Evolutionary conservation across 1,140 invertebrate species (phyloP).

Genomic region (Matsumurasca onukii): DNA sequence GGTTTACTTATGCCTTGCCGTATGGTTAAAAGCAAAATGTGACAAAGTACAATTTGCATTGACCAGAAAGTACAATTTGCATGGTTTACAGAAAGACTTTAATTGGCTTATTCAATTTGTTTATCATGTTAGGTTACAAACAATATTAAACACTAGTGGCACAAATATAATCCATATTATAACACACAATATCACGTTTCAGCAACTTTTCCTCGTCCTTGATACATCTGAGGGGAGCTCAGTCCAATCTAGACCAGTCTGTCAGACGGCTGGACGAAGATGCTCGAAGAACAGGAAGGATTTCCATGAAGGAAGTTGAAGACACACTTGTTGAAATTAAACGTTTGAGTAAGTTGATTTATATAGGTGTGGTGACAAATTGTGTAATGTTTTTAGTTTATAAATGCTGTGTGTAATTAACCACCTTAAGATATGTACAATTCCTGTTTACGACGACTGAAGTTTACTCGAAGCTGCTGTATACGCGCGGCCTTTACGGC

Average conservation of each 20-base stretch:
- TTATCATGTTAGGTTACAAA: background rate
- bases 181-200: background rate
- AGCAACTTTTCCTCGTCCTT: constrained; percentile 34
- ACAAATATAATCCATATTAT: too few species aligned
- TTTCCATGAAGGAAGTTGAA: constrained; percentile 68
- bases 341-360: constrained; percentile 53
- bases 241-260: constrained; percentile 56
- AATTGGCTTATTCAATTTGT: too few species aligned
- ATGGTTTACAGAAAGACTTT: too few species aligned
- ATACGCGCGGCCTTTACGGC: too few species aligned
- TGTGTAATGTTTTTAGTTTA: background rate
- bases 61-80: background rate
- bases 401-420: too few species aligned
- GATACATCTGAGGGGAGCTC: constrained; percentile 50
- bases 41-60: constrained; percentile 10
- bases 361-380: constrained; percentile 8
- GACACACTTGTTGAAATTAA: constrained; percentile 70
- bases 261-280: constrained; percentile 67
- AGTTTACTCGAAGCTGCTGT: too few species aligned
- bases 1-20: background rate
- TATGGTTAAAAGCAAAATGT: background rate
- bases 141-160: background rate
- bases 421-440: too few species aligned
- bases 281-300: constrained; percentile 65
- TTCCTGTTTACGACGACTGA: too few species aligned